Base-by-base conservation (phyloP, 30 jellyfish, hydroid and myxozoan species). In the Cassiopea andromeda region DNA sequence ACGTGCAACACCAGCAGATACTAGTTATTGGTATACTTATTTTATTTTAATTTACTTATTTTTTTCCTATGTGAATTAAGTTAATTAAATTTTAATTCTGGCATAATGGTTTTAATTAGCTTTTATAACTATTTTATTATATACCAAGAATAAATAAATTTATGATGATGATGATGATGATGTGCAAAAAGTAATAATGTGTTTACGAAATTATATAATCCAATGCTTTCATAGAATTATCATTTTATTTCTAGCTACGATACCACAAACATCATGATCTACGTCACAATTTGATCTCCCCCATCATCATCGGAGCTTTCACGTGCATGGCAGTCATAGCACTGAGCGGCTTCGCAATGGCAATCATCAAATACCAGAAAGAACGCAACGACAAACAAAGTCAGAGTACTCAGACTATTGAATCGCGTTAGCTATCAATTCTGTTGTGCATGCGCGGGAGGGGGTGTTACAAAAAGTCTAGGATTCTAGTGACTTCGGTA, bases 261-360 rank as follows among this genome's bases (percentile, higher is more conserved):
- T 92, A 85, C 73, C 97, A 87, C 66, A 78, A 89, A 45, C 89
- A 69, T 27, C 93, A 81, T 46, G 98, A 94, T 70, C 89, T 94
- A 66, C 92, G 96, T 48, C 98, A 94, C 91, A 94, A 89, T 48
- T 75, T 94, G 60, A 94, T 94, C 44, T 94, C 98, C 18, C 98
- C 98, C 27, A 94, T 94, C 89, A 94, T 97, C 59, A 94, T 94
- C 61, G 98, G 98, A 12, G 98, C 98, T 1, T 94, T 94, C 83
- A 94, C 98, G 47, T 94, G 98, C 84, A 94, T 94, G 98, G 94
- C 98, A 4, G 98, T 94, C 64, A 94, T 94, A 46, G 98, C 98
- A 60, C 98, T 94, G 81, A 94, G 98, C 66, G 98, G 98, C 1
- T 94, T 94, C 64, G 98, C 98, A 54, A 94, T 94, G 98, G 98